Evolutionary conservation across 2,113 vertebrate species (phyloP), one percentile per base, ranked within the genome.

Genomic region (Platanista minor): DNA sequence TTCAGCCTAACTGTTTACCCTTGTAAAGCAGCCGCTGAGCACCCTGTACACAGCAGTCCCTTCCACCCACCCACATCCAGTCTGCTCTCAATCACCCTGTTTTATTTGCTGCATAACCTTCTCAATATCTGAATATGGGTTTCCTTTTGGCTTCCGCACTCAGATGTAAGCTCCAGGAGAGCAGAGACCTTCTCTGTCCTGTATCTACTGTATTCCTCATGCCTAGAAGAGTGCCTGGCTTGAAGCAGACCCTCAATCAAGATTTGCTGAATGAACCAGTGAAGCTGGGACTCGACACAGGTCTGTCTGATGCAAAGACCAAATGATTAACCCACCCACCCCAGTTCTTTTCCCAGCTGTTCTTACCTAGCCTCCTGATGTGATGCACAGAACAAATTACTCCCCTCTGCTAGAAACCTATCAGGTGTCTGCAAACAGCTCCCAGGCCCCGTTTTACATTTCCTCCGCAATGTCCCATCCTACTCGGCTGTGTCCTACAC

Each of bases 31-130:
- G 49, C 33, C 84, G 54, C 89, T 69, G 67, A 83, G 54, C 54
- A 25, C 31, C 33, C 9, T 0, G 8, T 8, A 10, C n/a, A 20
- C 15, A 10, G 13, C 1, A 10, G 4, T 31, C 23, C 72, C 59
- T 69, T 29, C 46, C 41, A 31, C 25, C 39, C 13, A 57, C 29
- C 7, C 46, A 67, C 31, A 31, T 9, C 80, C 59, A 33, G 20
- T 61, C 67, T 80, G 29, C 54, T 64, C 25, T 33, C 5, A 6
- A 18, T 4, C 33, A 23, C 49, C 62, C 59, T 46, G 17, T 21
- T 90, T 49, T 14, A 6, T n/a, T 5, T 52, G 20, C 67, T 20
- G 8, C 11, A 18, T 6, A 31, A 27, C 52, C 33, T 15, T 11
- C 57, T 89, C n/a, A 1, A 13, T 8, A 36, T 12, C 36, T 20